These are phyloP conservation scores for Hypothenemus hampei DNA, from an alignment of 1,140 invertebrate species.

Conservation along the genomic window DNA sequence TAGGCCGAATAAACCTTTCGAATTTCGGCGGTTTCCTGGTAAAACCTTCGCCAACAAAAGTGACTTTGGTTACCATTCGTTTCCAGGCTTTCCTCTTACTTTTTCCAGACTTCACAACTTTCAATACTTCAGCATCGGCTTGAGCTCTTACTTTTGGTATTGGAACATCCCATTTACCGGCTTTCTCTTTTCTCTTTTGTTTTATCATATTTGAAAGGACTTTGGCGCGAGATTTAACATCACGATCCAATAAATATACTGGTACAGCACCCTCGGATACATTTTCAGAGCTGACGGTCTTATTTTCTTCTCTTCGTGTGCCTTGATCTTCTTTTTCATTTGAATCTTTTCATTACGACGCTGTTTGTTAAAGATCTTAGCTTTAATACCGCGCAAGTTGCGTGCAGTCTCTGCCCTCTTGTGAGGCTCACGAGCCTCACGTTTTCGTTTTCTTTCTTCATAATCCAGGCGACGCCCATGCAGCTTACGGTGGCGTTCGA, in stretches of 20 bases:
- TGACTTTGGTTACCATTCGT: conserved; percentile 98
- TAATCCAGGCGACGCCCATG: conserved; percentile 95
- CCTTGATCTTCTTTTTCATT: conserved; percentile 96
- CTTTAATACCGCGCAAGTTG: conserved; percentile 91
- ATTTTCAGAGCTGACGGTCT: conserved; percentile 72
- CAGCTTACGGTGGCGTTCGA: conserved; percentile 94
- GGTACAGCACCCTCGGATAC: conserved; percentile 88
- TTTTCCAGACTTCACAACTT: conserved; percentile 92
- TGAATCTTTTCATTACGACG: conserved; percentile 97
- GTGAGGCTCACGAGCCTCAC: conserved; percentile 88
- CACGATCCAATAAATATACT: conserved; percentile 93
- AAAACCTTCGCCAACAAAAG: conserved; percentile 96
- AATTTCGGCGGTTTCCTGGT: conserved; percentile 99
- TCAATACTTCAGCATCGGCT: conserved; percentile 97
- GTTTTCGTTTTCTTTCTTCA: conserved; percentile 95
- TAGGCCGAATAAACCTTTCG: conserved; percentile 97
- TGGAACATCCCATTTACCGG: conserved; percentile 99
- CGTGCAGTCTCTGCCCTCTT: conserved; percentile 85
- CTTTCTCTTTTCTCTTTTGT: conserved; percentile 99
- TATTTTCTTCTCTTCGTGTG: conserved; percentile 86
- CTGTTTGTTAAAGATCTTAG: conserved; percentile 96
- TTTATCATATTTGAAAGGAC: conserved; percentile 99
- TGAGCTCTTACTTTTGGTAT: conserved; percentile 97
- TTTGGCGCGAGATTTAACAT: conserved; percentile 90
- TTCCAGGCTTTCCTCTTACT: conserved; percentile 97